phyloP scores from a whole-genome alignment of 2,113 vertebrate genomes.

The Mastomys coucha region DNA sequence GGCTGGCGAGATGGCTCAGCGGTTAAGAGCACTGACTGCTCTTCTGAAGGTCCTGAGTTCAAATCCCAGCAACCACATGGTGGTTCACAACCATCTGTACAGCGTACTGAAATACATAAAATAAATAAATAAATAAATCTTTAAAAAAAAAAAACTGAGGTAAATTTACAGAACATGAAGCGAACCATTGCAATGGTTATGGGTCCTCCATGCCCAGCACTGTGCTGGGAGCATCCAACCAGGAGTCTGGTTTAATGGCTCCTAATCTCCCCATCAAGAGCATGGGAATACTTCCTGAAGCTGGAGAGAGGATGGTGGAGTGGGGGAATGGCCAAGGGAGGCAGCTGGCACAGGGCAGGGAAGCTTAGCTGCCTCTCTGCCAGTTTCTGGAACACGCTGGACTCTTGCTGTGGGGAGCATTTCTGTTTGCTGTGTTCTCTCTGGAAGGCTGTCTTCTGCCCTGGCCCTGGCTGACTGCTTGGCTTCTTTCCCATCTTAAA shows the following conservation, averaged over 20 bases:
- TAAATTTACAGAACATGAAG: not conserved
- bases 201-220: accelerated
- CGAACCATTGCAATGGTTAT: not conserved
- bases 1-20: too few species aligned
- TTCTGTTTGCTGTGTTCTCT: not conserved
- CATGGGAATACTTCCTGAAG: accelerated
- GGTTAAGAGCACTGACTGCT: too few species aligned
- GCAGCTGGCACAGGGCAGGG: not conserved
- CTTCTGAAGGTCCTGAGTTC: too few species aligned
- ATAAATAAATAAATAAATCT: too few species aligned
- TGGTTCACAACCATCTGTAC: too few species aligned
- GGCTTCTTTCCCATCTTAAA: not conserved
- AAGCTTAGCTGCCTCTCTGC: not conserved
- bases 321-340: not conserved
- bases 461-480: not conserved
- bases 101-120: too few species aligned
- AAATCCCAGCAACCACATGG: too few species aligned
- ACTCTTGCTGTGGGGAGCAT: not conserved
- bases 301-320: accelerated
- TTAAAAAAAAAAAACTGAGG: not conserved
- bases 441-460: not conserved
- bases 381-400: not conserved
- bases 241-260: not conserved
- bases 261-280: not conserved
- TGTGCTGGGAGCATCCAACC: not conserved